Conservation (phyloP, 2,888 invertebrate species). For the Andrena camellia region DNA sequence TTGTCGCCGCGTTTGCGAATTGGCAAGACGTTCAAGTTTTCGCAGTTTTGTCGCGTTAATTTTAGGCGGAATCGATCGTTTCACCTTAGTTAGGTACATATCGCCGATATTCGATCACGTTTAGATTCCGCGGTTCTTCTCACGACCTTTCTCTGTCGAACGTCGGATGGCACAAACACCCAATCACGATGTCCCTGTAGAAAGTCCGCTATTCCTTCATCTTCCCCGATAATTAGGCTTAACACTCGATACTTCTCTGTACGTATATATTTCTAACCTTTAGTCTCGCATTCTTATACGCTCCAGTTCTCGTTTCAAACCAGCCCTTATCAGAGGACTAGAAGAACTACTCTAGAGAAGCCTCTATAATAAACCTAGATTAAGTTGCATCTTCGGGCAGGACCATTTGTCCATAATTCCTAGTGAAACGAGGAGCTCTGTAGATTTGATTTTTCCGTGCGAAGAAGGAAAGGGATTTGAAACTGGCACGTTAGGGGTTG, state of each 20-base stretch:
- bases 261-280: neutral
- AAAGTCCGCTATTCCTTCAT: slow-evolving; percentile 5
- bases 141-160: slow-evolving; percentile 1
- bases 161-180: slow-evolving; percentile 39
- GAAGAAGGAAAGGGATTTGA: neutral
- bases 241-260: slow-evolving; percentile 8
- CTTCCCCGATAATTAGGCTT: slow-evolving; percentile 12
- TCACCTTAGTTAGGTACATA: slow-evolving; percentile 45
- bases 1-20: neutral
- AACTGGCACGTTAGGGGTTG: slow-evolving; percentile 1
- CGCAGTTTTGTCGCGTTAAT: slow-evolving; percentile 6
- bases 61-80: slow-evolving; percentile 22
- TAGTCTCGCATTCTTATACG: neutral
- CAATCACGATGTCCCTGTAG: slow-evolving; percentile 18
- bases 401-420: neutral
- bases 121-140: neutral
- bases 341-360: neutral
- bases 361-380: neutral
- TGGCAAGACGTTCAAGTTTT: neutral
- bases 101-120: slow-evolving; percentile 30
- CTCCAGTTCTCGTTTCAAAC: neutral
- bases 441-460: neutral
- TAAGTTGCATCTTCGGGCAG: neutral
- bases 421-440: neutral
- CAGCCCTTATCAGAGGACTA: neutral